phyloP scores from a whole-genome alignment of 2,888 invertebrate genomes.

The Taenaris catops region DNA sequence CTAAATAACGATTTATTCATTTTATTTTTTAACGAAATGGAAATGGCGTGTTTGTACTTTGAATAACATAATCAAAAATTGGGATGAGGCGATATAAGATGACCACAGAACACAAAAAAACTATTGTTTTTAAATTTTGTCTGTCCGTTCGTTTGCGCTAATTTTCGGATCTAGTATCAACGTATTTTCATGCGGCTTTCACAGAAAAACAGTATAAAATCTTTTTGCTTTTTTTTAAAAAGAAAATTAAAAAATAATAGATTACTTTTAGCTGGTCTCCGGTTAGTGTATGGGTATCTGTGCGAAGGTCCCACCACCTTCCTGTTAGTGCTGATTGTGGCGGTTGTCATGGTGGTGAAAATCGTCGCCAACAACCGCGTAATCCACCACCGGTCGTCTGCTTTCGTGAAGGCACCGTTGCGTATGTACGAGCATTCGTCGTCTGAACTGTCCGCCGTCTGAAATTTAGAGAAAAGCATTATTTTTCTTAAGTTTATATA shows the following conservation, averaged over 20 bases:
- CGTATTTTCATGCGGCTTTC: too few relatives aligned
- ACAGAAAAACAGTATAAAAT: too few relatives aligned
- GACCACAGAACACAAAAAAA: too few relatives aligned
- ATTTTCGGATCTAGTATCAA: too few relatives aligned
- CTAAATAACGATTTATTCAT: too few relatives aligned
- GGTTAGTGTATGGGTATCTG: constrained; percentile 59
- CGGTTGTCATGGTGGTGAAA: constrained; percentile 43
- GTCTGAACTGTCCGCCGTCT: constrained; percentile 62
- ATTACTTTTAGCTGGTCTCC: constrained; percentile 48
- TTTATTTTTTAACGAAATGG: too few relatives aligned
- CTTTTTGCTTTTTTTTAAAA: neutral
- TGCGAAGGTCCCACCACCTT: constrained; percentile 52
- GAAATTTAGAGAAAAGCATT: constrained; percentile 17
- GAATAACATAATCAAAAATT: too few relatives aligned
- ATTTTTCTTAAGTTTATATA: too few relatives aligned
- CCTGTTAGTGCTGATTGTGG: constrained; percentile 40
- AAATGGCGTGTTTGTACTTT: too few relatives aligned
- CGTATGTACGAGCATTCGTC: constrained; percentile 50
- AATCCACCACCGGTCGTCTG: constrained; percentile 60
- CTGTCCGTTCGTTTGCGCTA: too few relatives aligned
- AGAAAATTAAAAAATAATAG: neutral
- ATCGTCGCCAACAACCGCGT: constrained; percentile 46
- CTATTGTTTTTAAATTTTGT: too few relatives aligned
- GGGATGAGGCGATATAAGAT: too few relatives aligned
- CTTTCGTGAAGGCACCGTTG: constrained; percentile 31